These are phyloP conservation scores for Maccullochella peelii DNA, from an alignment of 2,113 vertebrate species.

Conservation along the genomic window DNA sequence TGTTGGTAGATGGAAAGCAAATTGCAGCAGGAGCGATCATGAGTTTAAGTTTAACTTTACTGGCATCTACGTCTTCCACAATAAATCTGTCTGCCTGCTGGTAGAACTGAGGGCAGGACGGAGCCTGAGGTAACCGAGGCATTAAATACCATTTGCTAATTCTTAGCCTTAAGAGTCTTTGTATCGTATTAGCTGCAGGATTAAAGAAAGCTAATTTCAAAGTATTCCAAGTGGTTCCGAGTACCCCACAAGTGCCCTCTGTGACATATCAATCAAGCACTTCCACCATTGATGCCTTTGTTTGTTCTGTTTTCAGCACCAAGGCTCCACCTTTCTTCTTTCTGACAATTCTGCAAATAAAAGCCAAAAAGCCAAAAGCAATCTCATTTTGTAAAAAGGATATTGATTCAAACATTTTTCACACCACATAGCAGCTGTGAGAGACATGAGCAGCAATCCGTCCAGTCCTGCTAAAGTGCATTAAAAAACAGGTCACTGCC, in stretches of 20 bases:
- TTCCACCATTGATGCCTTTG: too few relatives aligned
- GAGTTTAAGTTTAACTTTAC: slow-evolving; percentile 24
- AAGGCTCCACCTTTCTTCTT: neutral
- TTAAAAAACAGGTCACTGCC: slow-evolving; percentile 17
- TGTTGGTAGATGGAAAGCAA: slow-evolving; percentile 17
- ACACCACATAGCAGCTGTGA: slow-evolving; percentile 3
- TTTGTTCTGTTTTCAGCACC: slow-evolving; percentile 3
- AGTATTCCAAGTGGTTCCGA: slow-evolving; percentile 36
- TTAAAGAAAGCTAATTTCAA: slow-evolving; percentile 60
- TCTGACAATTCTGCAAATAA: slow-evolving; percentile 28
- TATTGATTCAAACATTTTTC: slow-evolving; percentile 22
- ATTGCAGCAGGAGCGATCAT: slow-evolving; percentile 7
- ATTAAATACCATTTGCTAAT: slow-evolving; percentile 41
- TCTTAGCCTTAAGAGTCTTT: slow-evolving; percentile 43
- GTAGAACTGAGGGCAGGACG: neutral
- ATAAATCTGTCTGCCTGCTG: slow-evolving; percentile 28
- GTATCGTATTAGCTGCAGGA: slow-evolving; percentile 55
- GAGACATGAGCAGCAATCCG: slow-evolving; percentile 21
- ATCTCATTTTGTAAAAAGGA: slow-evolving; percentile 36
- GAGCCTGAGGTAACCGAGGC: slow-evolving; percentile 22
- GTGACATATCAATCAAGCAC: neutral
- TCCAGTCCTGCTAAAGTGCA: slow-evolving; percentile 14
- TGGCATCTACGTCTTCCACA: slow-evolving; percentile 17
- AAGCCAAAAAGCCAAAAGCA: slow-evolving; percentile 8
- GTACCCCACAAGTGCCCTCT: slow-evolving; percentile 11